phyloP scores from a whole-genome alignment of 2,797 vertebrate genomes.

The Austrolebias charrua region DNA sequence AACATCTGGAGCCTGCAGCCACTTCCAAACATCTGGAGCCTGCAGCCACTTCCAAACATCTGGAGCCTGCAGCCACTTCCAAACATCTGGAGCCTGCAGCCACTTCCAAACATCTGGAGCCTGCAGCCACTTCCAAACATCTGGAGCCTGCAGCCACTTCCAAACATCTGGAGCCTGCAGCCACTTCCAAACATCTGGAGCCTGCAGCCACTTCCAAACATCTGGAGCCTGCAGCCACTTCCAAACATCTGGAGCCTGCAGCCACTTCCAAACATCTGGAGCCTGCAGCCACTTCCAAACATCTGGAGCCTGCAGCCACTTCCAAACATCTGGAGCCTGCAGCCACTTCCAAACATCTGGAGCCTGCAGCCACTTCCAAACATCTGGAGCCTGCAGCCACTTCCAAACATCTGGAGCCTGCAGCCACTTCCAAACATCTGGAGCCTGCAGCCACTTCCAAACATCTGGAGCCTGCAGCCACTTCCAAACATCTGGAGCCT shows the following conservation, averaged over 20 bases:
- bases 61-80: slow-evolving; percentile 72
- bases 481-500: too few species aligned
- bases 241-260: too few species aligned
- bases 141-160: slow-evolving; percentile 70
- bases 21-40: too few species aligned
- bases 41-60: slow-evolving; percentile 73
- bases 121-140: slow-evolving; percentile 73
- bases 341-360: slow-evolving; percentile 74
- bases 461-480: too few species aligned
- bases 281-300: slow-evolving; percentile 73
- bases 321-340: too few species aligned
- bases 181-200: slow-evolving; percentile 76
- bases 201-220: slow-evolving; percentile 73
- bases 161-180: too few species aligned
- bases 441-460: slow-evolving; percentile 72
- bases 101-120: slow-evolving; percentile 76
- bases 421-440: slow-evolving; percentile 72
- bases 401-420: too few species aligned
- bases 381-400: too few species aligned
- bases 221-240: slow-evolving; percentile 70
- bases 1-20: too few species aligned
- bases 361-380: slow-evolving; percentile 73
- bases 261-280: slow-evolving; percentile 75
- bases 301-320: too few species aligned
- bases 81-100: too few species aligned